Evolutionary conservation across 2,888 invertebrate species (phyloP), one percentile per base, ranked within the genome.

Genomic region (Clunio marinus): DNA sequence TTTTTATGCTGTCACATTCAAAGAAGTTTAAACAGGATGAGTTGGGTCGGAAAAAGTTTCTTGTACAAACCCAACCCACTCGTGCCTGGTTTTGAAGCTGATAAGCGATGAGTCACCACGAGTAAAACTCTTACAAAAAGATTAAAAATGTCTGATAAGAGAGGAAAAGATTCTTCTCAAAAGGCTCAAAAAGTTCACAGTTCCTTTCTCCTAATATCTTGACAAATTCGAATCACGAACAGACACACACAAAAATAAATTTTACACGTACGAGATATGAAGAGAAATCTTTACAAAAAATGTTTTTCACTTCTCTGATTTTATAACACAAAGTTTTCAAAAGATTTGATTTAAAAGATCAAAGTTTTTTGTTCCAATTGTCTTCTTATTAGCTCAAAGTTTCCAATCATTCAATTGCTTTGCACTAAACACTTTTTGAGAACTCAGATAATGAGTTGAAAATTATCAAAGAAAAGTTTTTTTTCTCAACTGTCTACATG

Each of bases 191-290:
- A 46, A 62, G 45, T 37, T 24, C 41, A 60, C 24, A 63, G 17
- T 37, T 37, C 32, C 28, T 57, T 28, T 25, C 20, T 32, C 35
- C 7, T 22, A 51, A 51, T 20, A 17, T 32, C 37, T 62, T 62
- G 62, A 41, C 62, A 63, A 63, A 63, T 63, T 63, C 63, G 27
- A 45, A 46, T 63, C 63, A 63, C 63, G 63, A 63, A 22, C 46
- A 63, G 28, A 63, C 41, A 62, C 62, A 63, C 27, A 63, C 45
- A 63, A 15, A 25, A 20, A n/a, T 27, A 15, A 27, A 62, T 62
- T 13, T 62, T 62, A 37, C 22, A 27, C 58, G 51, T 27, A 25
- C 25, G 57, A n/a, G 57, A 57, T 24, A 57, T 57, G 27, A 20
- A 27, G 2, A 57, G 25, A 57, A 57, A 27, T 8, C 3, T 13